Conservation (phyloP, 1,140 invertebrate species). For the Metopolophium dirhodum region DNA sequence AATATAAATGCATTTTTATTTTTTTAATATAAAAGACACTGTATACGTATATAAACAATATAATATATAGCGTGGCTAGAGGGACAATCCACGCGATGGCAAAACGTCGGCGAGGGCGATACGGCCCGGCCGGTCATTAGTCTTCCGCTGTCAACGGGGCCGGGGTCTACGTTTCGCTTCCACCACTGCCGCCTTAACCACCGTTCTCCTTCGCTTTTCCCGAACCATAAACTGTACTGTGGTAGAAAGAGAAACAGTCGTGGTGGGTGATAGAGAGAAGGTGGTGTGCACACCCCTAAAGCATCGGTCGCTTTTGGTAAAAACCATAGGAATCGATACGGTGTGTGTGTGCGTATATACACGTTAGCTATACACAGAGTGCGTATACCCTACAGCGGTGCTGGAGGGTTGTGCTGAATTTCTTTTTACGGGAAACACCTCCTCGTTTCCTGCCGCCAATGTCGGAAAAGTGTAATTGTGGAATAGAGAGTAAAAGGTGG, state of each 20-base stretch:
- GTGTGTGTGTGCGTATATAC: background rate
- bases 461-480: background rate
- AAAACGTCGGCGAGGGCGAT: slow-evolving; percentile 37
- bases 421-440: slow-evolving; percentile 46
- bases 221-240: slow-evolving; percentile 33
- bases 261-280: background rate
- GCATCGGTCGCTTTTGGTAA: slow-evolving; percentile 35
- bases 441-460: background rate
- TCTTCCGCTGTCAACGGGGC: slow-evolving; percentile 49
- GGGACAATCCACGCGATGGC: slow-evolving; percentile 28
- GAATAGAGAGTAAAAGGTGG: background rate
- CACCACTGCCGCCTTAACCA: background rate
- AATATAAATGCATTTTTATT: slow-evolving; percentile 38
- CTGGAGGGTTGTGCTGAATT: background rate
- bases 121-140: slow-evolving; percentile 42
- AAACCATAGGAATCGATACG: slow-evolving; percentile 54
- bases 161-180: slow-evolving; percentile 36
- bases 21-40: slow-evolving; percentile 41
- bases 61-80: background rate
- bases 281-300: slow-evolving; percentile 7
- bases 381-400: no score
- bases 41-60: background rate
- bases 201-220: slow-evolving; percentile 7
- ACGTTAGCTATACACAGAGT: background rate
- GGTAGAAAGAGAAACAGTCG: background rate